These are phyloP conservation scores for Strigamia crassipes DNA, from an alignment of 2,888 invertebrate genomes.

Conservation along the genomic window DNA sequence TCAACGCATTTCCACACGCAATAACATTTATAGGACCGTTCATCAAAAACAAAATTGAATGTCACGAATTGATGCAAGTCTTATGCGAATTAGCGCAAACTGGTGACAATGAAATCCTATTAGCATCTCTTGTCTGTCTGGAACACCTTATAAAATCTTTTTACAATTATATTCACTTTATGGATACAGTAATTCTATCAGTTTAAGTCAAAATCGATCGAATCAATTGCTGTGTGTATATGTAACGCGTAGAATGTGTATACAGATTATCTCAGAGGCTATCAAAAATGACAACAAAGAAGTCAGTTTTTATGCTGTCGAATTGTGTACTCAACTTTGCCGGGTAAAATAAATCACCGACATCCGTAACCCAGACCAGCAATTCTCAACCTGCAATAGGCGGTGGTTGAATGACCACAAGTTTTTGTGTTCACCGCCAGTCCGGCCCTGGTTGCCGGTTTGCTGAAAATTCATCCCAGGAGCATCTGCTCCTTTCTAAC, in stretches of 20 bases:
- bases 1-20: slow-evolving; percentile 1
- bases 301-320: neutral
- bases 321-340: neutral
- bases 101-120: neutral
- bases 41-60: neutral
- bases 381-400: too few relatives aligned
- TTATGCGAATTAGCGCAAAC: neutral
- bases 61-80: neutral
- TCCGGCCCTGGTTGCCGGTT: too few relatives aligned
- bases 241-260: too few relatives aligned
- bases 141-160: neutral
- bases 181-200: neutral
- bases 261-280: neutral
- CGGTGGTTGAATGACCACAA: too few relatives aligned
- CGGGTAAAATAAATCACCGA: neutral
- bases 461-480: too few relatives aligned
- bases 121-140: neutral
- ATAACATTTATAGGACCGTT: neutral
- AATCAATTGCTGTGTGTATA: too few relatives aligned
- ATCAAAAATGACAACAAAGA: neutral
- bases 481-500: too few relatives aligned
- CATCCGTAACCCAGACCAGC: too few relatives aligned
- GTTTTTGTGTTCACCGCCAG: too few relatives aligned
- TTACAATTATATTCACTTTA: neutral
- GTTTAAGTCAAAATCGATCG: neutral